phyloP scores from a whole-genome alignment of 2,113 vertebrate genomes.

The Typhlomys cinereus region DNA sequence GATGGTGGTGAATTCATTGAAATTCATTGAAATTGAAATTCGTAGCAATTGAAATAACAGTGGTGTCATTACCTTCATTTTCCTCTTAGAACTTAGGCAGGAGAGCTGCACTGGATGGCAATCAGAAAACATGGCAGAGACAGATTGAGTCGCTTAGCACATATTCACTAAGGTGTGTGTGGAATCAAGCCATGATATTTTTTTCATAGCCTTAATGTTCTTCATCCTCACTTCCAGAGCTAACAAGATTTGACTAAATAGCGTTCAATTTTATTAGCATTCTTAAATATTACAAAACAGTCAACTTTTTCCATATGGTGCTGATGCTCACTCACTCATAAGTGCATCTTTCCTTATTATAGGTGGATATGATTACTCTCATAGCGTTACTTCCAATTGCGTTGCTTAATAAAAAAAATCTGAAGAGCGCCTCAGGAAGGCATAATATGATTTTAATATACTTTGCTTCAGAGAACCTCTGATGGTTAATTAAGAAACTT shows the following conservation, averaged over 20 bases:
- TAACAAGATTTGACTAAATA: slow-evolving; percentile 74
- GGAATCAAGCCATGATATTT: slow-evolving; percentile 49
- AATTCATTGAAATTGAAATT: too few relatives aligned
- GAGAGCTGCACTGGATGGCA: background rate
- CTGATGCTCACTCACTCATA: slow-evolving; percentile 58
- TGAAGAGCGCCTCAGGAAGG: slow-evolving; percentile 79
- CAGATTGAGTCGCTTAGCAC: background rate
- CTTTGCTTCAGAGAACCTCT: slow-evolving; percentile 82
- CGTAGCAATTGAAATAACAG: too few relatives aligned
- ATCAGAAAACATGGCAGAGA: background rate
- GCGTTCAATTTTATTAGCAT: slow-evolving; percentile 71
- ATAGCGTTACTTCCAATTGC: slow-evolving; percentile 75
- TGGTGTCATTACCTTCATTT: background rate
- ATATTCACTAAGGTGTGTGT: slow-evolving; percentile 51
- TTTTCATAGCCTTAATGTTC: slow-evolving; percentile 23
- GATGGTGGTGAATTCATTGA: background rate
- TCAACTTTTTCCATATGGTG: slow-evolving; percentile 70
- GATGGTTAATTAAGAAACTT: slow-evolving; percentile 88
- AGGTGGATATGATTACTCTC: slow-evolving; percentile 77
- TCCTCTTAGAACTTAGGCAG: background rate
- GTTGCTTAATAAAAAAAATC: slow-evolving; percentile 84
- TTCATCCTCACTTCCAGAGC: slow-evolving; percentile 61
- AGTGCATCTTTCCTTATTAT: slow-evolving; percentile 72
- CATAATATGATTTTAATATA: slow-evolving; percentile 80
- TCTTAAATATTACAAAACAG: slow-evolving; percentile 78